Base-by-base conservation (phyloP, 1,140 invertebrate genomes). In the Drusus annulatus region DNA sequence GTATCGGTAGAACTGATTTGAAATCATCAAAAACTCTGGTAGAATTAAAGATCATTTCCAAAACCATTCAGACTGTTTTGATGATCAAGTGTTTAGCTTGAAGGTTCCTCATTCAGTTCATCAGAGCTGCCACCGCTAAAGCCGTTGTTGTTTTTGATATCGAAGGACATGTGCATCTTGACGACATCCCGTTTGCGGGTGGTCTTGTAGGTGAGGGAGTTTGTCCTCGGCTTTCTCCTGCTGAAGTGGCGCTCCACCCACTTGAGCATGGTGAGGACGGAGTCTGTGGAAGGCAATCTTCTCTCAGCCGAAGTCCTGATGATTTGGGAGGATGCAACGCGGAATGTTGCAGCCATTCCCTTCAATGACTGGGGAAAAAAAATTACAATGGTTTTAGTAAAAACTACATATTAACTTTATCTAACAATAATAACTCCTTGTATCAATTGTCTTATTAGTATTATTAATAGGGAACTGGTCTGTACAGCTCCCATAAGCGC, bases 311-410 rank as follows among this genome's bases (percentile, higher is more conserved):
- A 94, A 1, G 96, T 97, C 83, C 94, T 94, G n/a, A 95, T 94
- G 82, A 96, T 96, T 82, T 94, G 91, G 3, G 95, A 96, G 0
- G 94, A 94, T 0, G 95, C 94, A 2, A 98, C 95, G 36, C 96
- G 92, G 91, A 97, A 98, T 7, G 96, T 97, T 0, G 95, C 94
- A 2, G 96, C 96, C 95, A 98, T 97, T 86, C 95, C 95, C 91
- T 96, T 96, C 16, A 96, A 86, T 4, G 95, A 94, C 94, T 96
- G 76, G n/a, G 73, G 73, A 63, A 73, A 31, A 74, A 68, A 25
- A 54, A 65, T 10, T 36, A 36, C 10, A 10, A 13, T 1, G 36
- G 36, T 45, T 0, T 45, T 45, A 45, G 10, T 45, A 8, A 45
- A 13, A 45, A 45, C 8, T n/a, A n/a, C n/a, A n/a, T 45, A 45